phyloP scores from a whole-genome alignment of 2,888 invertebrate species.

The Uloborus plumipes region DNA sequence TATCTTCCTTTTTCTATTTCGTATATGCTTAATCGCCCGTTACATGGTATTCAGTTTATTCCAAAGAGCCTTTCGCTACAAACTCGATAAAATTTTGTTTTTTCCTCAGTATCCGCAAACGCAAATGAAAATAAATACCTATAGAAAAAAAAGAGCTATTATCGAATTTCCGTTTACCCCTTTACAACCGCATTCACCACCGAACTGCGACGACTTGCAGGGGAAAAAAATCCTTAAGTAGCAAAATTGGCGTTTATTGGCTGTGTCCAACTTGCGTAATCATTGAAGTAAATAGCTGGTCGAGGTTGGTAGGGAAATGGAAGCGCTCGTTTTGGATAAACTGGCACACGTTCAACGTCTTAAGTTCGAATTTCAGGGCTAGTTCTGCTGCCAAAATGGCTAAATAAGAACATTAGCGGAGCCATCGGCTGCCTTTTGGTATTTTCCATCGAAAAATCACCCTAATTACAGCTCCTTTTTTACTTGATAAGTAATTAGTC shows the following conservation, averaged over 20 bases:
- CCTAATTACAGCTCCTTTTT: no score
- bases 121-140: constrained; percentile 36
- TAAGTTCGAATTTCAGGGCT: no score
- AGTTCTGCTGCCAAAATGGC: no score
- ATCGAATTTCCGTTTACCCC: constrained; percentile 33
- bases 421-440: no score
- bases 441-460: no score
- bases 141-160: constrained; percentile 22
- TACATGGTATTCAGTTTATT: constrained; percentile 6
- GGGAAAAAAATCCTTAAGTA: not conserved
- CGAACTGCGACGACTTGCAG: not conserved
- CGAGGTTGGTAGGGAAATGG: no score
- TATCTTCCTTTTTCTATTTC: not conserved
- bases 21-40: constrained; percentile 6
- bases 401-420: no score
- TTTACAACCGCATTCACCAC: not conserved
- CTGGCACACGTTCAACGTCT: no score
- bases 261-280: constrained; percentile 3
- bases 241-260: constrained; percentile 1
- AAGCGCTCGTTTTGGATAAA: no score
- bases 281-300: not conserved
- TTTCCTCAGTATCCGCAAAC: not conserved
- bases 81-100: constrained; percentile 2
- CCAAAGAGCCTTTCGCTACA: not conserved
- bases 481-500: no score